Percentiles rank a stretch among this genome's conserved stretches.
These are phyloP conservation scores for Odontophorus gujanensis DNA, from an alignment of 2,113 vertebrate genomes.

Conservation along the genomic window DNA sequence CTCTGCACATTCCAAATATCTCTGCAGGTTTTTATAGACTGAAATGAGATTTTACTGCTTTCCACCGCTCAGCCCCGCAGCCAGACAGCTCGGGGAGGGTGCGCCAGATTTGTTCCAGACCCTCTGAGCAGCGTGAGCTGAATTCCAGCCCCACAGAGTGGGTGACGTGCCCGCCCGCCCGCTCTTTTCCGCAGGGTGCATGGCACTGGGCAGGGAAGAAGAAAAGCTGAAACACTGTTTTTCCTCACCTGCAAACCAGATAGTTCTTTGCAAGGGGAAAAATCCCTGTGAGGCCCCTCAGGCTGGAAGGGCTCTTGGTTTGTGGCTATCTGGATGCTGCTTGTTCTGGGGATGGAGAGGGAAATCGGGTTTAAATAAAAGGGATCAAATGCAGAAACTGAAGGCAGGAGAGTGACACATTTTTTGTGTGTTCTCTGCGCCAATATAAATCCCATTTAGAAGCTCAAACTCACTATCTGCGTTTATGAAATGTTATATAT, in stretches of 20 bases:
- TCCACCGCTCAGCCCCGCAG: slow-evolving; percentile 39
- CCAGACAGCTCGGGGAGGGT: slow-evolving; percentile 23
- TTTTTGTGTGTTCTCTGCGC: not conserved
- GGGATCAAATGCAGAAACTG: not conserved
- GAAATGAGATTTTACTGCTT: slow-evolving; percentile 72
- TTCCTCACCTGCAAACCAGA: not conserved
- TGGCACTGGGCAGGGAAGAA: not conserved
- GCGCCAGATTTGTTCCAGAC: slow-evolving; percentile 64
- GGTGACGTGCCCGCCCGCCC: not conserved
- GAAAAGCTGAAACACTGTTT: not conserved
- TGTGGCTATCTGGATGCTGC: not conserved
- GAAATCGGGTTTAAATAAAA: not conserved
- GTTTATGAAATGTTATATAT: not conserved
- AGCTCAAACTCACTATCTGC: not conserved
- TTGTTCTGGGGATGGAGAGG: rapidly evolving
- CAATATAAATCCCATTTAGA: not conserved
- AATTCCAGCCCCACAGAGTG: not conserved
- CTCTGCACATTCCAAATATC: slow-evolving; percentile 72
- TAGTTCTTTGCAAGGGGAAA: not conserved
- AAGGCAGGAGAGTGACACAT: not conserved
- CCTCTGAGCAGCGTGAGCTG: not conserved
- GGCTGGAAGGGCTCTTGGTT: not conserved
- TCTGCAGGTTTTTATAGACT: slow-evolving; percentile 74
- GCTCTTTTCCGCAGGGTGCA: not conserved
- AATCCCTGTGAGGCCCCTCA: not conserved